These are phyloP conservation scores for Hydrophis major DNA, from an alignment of 2,797 vertebrate genomes.

Conservation along the genomic window DNA sequence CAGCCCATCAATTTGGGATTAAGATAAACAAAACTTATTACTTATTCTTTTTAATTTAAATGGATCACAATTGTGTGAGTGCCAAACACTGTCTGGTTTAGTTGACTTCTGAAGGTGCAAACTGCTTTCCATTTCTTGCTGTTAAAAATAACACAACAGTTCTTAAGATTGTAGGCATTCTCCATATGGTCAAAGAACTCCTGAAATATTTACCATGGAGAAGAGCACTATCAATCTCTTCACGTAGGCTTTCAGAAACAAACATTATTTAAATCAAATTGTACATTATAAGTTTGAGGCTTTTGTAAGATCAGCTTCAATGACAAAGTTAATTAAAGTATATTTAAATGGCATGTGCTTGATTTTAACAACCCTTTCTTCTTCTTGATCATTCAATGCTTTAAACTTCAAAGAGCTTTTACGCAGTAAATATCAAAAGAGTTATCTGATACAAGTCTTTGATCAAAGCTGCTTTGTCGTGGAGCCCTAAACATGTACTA, in stretches of 20 bases:
- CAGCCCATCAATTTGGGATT: not conserved
- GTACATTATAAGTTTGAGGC: not conserved
- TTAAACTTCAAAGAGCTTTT: not conserved
- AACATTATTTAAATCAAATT: not conserved
- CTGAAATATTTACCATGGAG: not conserved
- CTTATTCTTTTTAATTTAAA: not conserved
- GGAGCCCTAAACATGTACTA: not conserved
- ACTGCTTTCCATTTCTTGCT: not conserved
- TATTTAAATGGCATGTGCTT: not conserved
- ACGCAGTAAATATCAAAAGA: slow-evolving; percentile 1
- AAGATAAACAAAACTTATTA: not conserved
- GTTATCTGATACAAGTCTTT: not conserved
- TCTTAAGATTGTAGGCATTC: not conserved
- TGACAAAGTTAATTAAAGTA: not conserved
- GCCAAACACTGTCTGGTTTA: not conserved
- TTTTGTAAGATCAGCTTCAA: not conserved
- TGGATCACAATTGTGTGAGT: not conserved
- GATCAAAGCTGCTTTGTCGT: not conserved
- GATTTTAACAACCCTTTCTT: not conserved
- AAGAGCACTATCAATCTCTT: not conserved
- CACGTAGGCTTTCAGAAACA: not conserved
- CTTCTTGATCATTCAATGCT: not conserved
- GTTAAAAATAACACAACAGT: not conserved
- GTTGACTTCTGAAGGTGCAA: not conserved
- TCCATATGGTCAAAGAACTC: not conserved